Evolutionary conservation across 2,888 invertebrate genomes (phyloP).

Genomic region (Loripinus fragilis): DNA sequence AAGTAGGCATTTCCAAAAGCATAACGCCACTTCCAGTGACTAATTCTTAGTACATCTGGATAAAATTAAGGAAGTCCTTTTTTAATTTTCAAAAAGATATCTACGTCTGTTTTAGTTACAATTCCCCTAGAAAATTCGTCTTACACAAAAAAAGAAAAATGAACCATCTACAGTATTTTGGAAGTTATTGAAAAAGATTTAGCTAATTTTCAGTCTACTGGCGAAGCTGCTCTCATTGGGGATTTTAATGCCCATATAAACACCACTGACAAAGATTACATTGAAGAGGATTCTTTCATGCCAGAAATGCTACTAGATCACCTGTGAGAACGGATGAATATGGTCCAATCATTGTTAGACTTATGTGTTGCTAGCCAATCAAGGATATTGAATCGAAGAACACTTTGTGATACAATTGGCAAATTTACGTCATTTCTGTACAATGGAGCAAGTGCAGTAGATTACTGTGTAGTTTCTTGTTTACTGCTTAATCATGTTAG

Average conservation of each 20-base stretch:
- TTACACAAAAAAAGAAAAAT: not conserved
- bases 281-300: not conserved
- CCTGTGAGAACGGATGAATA: not conserved
- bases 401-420: not conserved
- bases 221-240: not conserved
- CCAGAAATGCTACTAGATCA: not conserved
- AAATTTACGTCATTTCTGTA: not conserved
- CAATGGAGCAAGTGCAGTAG: not conserved
- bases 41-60: not conserved
- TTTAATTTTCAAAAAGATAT: slow-evolving; percentile 4
- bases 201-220: not conserved
- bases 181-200: not conserved
- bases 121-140: not conserved
- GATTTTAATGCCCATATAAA: not conserved
- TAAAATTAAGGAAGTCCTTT: not conserved
- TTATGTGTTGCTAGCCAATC: not conserved
- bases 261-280: not conserved
- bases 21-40: not conserved
- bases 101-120: not conserved
- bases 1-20: not conserved
- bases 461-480: slow-evolving; percentile 8
- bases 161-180: not conserved
- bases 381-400: not conserved
- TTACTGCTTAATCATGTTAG: not conserved
- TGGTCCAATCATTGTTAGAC: not conserved